phyloP scores from a whole-genome alignment of 2,797 vertebrate species.

The Pseudotriccus pelzelni region DNA sequence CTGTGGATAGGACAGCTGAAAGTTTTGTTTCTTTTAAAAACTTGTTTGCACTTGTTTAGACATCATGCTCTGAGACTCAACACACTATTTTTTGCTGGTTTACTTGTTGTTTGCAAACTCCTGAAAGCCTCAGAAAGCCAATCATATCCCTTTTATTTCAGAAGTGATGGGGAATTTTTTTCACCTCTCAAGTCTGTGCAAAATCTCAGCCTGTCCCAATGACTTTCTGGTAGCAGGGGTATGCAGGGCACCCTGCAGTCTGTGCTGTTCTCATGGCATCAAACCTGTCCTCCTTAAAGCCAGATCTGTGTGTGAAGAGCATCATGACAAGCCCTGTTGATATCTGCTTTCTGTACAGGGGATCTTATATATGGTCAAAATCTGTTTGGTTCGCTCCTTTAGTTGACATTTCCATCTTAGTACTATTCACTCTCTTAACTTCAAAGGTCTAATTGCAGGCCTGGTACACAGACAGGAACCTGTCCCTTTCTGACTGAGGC shows the following conservation, averaged over 20 bases:
- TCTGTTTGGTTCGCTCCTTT: not conserved
- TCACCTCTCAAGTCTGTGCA: not conserved
- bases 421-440: not conserved
- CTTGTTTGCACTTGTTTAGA: not conserved
- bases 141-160: not conserved
- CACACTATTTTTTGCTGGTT: not conserved
- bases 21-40: not conserved
- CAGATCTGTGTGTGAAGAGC: not conserved
- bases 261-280: not conserved
- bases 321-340: not conserved
- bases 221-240: not conserved
- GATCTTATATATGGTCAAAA: not conserved
- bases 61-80: accelerated
- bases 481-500: not conserved
- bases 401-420: not conserved
- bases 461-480: not conserved
- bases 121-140: not conserved
- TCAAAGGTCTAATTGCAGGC: not conserved
- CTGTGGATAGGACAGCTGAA: not conserved
- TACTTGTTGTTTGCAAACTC: not conserved
- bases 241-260: not conserved
- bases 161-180: not conserved
- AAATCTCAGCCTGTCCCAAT: not conserved
- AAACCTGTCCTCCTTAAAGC: not conserved
- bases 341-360: not conserved